Evolutionary conservation across 2,113 vertebrate genomes (phyloP).

Genomic region (Centrocercus urophasianus): DNA sequence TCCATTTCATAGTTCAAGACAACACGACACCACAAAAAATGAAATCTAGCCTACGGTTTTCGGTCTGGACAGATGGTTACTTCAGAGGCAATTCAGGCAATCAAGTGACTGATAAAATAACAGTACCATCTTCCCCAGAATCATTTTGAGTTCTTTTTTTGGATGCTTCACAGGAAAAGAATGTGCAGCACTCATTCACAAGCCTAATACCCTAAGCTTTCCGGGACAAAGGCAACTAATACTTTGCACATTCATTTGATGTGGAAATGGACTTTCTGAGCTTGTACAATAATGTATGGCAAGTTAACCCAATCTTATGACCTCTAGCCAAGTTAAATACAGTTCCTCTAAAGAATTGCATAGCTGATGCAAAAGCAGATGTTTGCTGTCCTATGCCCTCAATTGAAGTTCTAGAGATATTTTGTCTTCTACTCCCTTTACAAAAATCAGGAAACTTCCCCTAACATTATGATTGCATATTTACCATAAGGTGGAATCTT

Average conservation of each 20-base stretch:
- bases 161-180: not conserved
- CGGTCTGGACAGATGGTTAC: not conserved
- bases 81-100: not conserved
- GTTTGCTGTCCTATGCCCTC: not conserved
- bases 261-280: constrained; percentile 15
- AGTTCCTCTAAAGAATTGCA: not conserved
- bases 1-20: not conserved
- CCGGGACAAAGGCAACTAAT: constrained; percentile 34
- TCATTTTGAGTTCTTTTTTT: constrained; percentile 25
- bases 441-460: not conserved
- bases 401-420: not conserved
- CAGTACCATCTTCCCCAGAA: not conserved
- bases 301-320: not conserved
- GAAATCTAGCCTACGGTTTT: not conserved
- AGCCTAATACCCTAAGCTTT: not conserved
- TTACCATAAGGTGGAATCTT: not conserved
- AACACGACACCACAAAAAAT: constrained; percentile 11
- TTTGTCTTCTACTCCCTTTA: not conserved
- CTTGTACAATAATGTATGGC: not conserved
- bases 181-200: not conserved
- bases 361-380: not conserved
- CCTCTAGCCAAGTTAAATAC: not conserved
- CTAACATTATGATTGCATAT: not conserved
- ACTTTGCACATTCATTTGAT: not conserved
- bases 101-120: not conserved